Evolutionary conservation across 2,797 vertebrate species (phyloP).

Genomic region (Danio aesculapii): DNA sequence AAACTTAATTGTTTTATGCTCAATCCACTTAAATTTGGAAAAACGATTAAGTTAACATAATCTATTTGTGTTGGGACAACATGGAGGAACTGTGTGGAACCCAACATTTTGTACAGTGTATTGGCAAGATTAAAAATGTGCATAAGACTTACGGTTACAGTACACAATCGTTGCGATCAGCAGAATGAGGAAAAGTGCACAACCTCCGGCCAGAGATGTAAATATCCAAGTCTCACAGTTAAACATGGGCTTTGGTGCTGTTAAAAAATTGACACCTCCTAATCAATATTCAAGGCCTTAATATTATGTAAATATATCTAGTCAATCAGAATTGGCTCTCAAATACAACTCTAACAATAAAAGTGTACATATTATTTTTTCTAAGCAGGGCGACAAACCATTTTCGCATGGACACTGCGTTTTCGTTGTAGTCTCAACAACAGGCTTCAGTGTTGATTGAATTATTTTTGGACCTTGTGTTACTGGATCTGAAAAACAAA

Average conservation of each 20-base stretch:
- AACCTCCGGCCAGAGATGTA: slow-evolving; percentile 68
- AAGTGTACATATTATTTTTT: background rate
- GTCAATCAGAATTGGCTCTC: background rate
- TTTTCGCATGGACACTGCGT: background rate
- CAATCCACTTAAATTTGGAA: no score
- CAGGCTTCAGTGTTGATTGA: background rate
- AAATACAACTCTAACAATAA: background rate
- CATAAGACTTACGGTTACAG: slow-evolving; percentile 77
- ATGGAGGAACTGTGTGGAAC: no score
- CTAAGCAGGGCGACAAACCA: background rate
- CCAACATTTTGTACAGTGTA: no score
- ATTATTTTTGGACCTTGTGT: background rate
- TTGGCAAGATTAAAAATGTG: background rate
- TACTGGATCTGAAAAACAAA: slow-evolving; percentile 25
- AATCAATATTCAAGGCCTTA: background rate
- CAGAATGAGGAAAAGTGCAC: slow-evolving; percentile 73
- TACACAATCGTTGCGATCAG: slow-evolving; percentile 69
- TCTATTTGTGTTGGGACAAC: no score
- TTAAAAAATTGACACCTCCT: slow-evolving; percentile 4
- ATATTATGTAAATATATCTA: background rate
- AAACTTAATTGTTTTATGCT: no score
- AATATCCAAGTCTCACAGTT: slow-evolving; percentile 69
- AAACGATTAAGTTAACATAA: no score
- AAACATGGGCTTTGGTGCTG: background rate
- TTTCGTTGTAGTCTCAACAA: rapidly evolving